Evolutionary conservation across 2,113 vertebrate genomes (phyloP).

Genomic region (Melanerpes formicivorus): DNA sequence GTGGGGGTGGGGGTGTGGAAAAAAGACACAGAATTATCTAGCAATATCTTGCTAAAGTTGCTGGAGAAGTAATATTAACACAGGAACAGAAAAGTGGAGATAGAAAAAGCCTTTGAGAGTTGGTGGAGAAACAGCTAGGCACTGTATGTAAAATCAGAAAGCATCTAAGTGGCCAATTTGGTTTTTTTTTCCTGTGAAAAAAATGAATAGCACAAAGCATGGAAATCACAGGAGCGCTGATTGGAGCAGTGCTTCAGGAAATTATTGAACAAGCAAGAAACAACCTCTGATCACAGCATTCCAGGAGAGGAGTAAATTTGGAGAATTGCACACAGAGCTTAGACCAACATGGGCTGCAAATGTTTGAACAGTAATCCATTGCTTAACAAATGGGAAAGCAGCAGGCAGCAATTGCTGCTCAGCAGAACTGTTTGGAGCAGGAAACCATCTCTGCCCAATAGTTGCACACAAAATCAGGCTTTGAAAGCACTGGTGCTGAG

Average conservation of each 20-base stretch:
- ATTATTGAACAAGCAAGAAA: constrained; percentile 19
- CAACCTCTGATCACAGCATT: not conserved
- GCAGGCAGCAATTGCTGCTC: constrained; percentile 17
- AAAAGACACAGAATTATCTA: not conserved
- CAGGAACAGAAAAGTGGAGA: not conserved
- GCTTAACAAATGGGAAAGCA: constrained; percentile 51
- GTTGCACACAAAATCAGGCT: not conserved
- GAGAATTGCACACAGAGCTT: not conserved
- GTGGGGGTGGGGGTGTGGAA: not conserved
- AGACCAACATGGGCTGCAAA: not conserved
- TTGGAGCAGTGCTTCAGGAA: not conserved
- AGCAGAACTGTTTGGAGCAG: not conserved
- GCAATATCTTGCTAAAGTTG: not conserved
- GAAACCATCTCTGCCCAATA: not conserved
- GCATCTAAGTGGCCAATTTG: constrained; percentile 3
- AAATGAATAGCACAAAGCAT: not conserved
- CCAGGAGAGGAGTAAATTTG: constrained; percentile 8
- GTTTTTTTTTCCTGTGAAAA: not conserved
- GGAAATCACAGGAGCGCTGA: not conserved
- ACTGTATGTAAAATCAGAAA: not conserved
- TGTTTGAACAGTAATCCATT: constrained; percentile 32
- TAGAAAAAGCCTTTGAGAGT: not conserved
- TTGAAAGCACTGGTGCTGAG: not conserved
- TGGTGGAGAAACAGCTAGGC: not conserved
- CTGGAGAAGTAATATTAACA: constrained; percentile 3